These are phyloP conservation scores for Holothuria leucospilota DNA, from an alignment of 53 echinoderm and acorn worm genomes.

Conservation along the genomic window DNA sequence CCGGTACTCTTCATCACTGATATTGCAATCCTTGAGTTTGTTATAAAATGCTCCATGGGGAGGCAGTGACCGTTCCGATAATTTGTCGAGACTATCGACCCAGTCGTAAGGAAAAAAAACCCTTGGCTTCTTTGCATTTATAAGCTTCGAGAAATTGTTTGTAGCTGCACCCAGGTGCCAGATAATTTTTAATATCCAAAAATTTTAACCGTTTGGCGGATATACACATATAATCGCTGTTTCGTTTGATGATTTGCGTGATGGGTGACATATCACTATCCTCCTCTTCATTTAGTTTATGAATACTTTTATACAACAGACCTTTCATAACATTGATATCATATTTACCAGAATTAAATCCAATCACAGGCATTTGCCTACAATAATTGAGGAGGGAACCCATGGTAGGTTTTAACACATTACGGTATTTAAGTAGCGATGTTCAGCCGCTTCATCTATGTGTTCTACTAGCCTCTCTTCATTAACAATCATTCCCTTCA, in stretches of 20 bases:
- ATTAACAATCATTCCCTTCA: too few relatives aligned
- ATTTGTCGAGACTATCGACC: constrained; percentile 52
- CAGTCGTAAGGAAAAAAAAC: constrained; percentile 61
- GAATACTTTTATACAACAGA: constrained; percentile 42
- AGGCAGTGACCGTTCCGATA: constrained; percentile 15
- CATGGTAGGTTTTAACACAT: background rate
- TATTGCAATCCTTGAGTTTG: background rate
- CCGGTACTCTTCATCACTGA: constrained; percentile 25
- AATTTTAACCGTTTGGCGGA: constrained; percentile 6
- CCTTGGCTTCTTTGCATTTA: constrained; percentile 47
- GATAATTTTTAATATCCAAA: constrained; percentile 52
- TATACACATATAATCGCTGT: constrained; percentile 47
- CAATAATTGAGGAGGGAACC: background rate
- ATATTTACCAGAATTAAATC: too few relatives aligned
- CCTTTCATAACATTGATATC: too few relatives aligned
- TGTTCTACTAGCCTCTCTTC: too few relatives aligned
- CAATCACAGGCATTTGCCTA: too few relatives aligned
- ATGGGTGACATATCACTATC: background rate
- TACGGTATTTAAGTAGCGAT: too few relatives aligned
- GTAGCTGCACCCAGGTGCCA: constrained; percentile 48
- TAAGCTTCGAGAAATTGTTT: constrained; percentile 56
- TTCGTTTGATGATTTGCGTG: constrained; percentile 16
- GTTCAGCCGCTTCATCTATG: background rate
- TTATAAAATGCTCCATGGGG: constrained; percentile 53
- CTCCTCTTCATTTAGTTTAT: background rate